Evolutionary conservation across 2,888 invertebrate species (phyloP).

Genomic region (Rotaria magnacalcarata): DNA sequence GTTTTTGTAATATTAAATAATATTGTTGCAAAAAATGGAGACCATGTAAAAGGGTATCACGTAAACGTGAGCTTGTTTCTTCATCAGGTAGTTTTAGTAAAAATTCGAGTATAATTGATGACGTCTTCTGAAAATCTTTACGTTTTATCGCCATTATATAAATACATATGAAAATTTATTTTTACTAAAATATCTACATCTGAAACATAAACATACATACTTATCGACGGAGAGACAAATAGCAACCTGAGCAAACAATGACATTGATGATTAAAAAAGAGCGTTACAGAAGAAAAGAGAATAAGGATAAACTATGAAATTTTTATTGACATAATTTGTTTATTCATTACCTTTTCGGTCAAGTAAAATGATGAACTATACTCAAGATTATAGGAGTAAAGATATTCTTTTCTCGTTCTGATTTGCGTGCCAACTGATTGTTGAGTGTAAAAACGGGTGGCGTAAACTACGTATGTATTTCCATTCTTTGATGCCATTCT

Average conservation of each 20-base stretch:
- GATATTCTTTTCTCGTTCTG: neutral
- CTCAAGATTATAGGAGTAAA: neutral
- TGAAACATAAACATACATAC: conserved; percentile 19
- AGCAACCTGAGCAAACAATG: conserved; percentile 3
- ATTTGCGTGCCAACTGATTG: neutral
- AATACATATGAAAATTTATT: conserved; percentile 18
- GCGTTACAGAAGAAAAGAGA: neutral
- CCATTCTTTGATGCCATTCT: neutral
- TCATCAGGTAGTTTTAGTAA: conserved; percentile 45
- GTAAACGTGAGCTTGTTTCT: conserved; percentile 42
- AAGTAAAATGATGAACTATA: neutral
- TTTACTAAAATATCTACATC: neutral
- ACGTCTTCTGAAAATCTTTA: conserved; percentile 46
- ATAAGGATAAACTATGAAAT: neutral
- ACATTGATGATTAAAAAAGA: conserved; percentile 11
- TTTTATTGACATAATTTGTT: neutral
- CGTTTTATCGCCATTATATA: conserved; percentile 31
- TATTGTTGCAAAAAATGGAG: conserved; percentile 44
- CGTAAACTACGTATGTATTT: neutral
- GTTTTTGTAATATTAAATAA: conserved; percentile 44
- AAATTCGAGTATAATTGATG: conserved; percentile 45
- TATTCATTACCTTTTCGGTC: neutral
- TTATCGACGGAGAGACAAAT: neutral
- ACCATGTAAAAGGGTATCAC: conserved; percentile 45
- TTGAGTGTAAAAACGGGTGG: neutral